A percentile compares a stretch with the other conserved stretches of the same genome.
Conservation (phyloP, 1,140 invertebrate genomes). For the Spodoptera frugiperda region DNA sequence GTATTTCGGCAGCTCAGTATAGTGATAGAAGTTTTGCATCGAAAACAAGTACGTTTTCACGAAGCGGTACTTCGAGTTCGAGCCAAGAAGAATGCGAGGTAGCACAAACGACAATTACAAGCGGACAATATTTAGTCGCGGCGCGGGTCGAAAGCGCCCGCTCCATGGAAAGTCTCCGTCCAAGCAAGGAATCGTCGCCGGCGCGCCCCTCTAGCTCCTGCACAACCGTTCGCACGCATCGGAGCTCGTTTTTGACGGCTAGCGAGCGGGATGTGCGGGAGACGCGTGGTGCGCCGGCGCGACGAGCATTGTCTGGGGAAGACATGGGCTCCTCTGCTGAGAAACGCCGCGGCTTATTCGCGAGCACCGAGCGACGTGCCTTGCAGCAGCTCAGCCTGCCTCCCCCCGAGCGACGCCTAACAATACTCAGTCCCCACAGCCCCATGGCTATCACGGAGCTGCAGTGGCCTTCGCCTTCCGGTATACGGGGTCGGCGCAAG, state of each 20-base stretch:
- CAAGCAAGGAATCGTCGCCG: constrained; percentile 84
- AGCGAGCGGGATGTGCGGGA: constrained; percentile 89
- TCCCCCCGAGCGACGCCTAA: constrained; percentile 88
- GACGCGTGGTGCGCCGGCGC: constrained; percentile 86
- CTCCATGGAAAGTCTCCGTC: constrained; percentile 90
- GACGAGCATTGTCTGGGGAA: constrained; percentile 87
- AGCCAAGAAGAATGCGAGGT: constrained; percentile 90
- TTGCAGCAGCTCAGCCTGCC: constrained; percentile 90
- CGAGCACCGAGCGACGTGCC: constrained; percentile 87
- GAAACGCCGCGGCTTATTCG: constrained; percentile 88
- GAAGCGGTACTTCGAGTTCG: constrained; percentile 88
- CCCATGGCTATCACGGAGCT: constrained; percentile 88
- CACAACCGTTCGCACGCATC: constrained; percentile 78
- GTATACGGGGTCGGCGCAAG: constrained; percentile 89
- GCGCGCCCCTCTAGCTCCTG: constrained; percentile 82
- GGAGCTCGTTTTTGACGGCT: constrained; percentile 88
- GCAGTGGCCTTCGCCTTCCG: constrained; percentile 87
- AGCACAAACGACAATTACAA: constrained; percentile 79
- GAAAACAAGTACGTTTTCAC: constrained; percentile 88
- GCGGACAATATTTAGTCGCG: constrained; percentile 87
- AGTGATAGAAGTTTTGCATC: constrained; percentile 86
- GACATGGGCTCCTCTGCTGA: constrained; percentile 88
- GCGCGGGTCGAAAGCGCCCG: constrained; percentile 88
- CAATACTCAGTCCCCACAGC: constrained; percentile 91
- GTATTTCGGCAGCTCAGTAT: constrained; percentile 79